phyloP scores from a whole-genome alignment of 2,797 vertebrate genomes.

The Phoxinus dragarum region DNA sequence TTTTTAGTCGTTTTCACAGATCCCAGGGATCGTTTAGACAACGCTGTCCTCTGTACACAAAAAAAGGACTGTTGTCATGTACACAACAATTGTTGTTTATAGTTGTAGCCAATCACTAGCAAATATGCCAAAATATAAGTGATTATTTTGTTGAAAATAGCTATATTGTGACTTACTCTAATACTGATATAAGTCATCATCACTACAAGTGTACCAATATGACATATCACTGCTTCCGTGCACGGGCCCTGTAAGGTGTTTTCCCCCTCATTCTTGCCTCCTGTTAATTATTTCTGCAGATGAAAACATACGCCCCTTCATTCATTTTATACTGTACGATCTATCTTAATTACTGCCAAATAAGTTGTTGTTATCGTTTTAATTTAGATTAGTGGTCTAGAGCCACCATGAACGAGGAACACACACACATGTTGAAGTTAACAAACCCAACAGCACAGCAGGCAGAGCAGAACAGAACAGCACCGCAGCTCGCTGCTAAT shows the following conservation, averaged over 20 bases:
- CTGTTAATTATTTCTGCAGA: conserved; percentile 76
- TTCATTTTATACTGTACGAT: conserved; percentile 71
- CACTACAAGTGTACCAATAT: neutral
- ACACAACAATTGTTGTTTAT: neutral
- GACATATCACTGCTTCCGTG: neutral
- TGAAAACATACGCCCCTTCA: conserved; percentile 75
- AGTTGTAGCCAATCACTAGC: neutral
- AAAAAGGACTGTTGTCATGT: too few species aligned
- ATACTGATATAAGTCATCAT: neutral
- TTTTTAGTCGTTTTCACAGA: neutral
- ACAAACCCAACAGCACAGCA: conserved; percentile 23
- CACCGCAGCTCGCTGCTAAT: conserved; percentile 6
- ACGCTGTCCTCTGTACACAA: too few species aligned
- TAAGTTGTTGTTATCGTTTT: conserved; percentile 75
- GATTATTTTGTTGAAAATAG: neutral
- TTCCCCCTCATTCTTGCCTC: conserved; percentile 62
- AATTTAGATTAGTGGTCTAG: conserved; percentile 70
- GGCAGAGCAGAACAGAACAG: conserved; percentile 3
- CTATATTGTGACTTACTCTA: neutral
- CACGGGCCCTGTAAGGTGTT: neutral
- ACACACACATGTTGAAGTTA: neutral
- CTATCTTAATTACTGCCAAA: conserved; percentile 78
- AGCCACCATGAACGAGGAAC: conserved; percentile 43
- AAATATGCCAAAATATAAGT: neutral
- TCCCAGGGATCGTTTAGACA: too few species aligned